phyloP scores from a whole-genome alignment of 1,140 invertebrate genomes.

The Glomeris maerens region DNA sequence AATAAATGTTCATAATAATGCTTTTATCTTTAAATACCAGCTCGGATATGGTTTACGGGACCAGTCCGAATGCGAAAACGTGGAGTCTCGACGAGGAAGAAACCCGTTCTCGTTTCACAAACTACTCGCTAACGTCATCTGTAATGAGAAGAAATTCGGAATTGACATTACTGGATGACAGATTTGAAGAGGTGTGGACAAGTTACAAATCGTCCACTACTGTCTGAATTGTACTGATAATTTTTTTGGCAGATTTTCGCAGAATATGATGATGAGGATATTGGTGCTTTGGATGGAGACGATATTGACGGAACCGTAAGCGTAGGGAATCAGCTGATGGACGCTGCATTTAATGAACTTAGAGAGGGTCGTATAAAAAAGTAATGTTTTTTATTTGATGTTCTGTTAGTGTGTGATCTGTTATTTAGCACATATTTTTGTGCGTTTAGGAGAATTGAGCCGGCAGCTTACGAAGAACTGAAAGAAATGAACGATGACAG shows the following conservation, averaged over 20 bases:
- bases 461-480: not conserved
- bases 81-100: conserved; percentile 43
- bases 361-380: too few relatives aligned
- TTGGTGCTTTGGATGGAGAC: conserved; percentile 73
- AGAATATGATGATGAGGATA: conserved; percentile 74
- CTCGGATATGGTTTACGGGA: too few relatives aligned
- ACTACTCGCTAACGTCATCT: conserved; percentile 87
- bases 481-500: not conserved
- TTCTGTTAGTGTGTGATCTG: too few relatives aligned
- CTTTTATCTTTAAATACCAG: too few relatives aligned
- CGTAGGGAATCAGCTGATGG: not conserved
- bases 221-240: too few relatives aligned
- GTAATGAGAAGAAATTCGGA: conserved; percentile 74
- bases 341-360: not conserved
- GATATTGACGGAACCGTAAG: conserved; percentile 69
- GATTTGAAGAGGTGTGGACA: conserved; percentile 77
- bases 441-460: too few relatives aligned
- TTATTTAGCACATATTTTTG: too few relatives aligned
- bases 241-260: conserved; percentile 57
- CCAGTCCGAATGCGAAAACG: conserved; percentile 24
- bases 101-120: conserved; percentile 74
- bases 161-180: conserved; percentile 66
- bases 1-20: too few relatives aligned
- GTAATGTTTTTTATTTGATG: too few relatives aligned
- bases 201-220: too few relatives aligned